Conservation (phyloP, 1,140 invertebrate genomes). For the Marisa cornuarietis region DNA sequence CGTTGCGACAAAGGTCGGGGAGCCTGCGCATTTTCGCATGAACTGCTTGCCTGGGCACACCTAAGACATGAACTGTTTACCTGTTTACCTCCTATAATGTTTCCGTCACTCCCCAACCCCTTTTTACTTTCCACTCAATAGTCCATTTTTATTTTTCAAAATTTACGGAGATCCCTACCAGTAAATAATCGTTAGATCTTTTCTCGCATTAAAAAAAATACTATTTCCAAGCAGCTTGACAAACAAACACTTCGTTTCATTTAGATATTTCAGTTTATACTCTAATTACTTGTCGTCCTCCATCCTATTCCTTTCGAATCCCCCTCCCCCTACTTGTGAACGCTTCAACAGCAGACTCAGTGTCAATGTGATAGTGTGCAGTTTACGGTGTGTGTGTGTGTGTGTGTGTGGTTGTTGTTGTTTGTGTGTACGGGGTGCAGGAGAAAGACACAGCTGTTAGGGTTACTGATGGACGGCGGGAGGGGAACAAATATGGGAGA, state of each 20-base stretch:
- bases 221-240: too few species aligned
- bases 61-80: too few species aligned
- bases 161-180: too few species aligned
- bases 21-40: not conserved
- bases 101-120: not conserved
- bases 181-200: too few species aligned
- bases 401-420: not conserved
- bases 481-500: not conserved
- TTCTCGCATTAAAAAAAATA: too few species aligned
- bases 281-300: too few species aligned
- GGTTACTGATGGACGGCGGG: not conserved
- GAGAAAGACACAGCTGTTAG: not conserved
- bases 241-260: too few species aligned
- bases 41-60: not conserved
- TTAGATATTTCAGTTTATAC: too few species aligned
- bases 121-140: not conserved
- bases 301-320: too few species aligned
- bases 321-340: too few species aligned
- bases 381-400: not conserved
- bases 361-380: not conserved
- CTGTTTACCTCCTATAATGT: not conserved
- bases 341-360: too few species aligned
- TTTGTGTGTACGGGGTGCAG: not conserved
- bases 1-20: slow-evolving; percentile 41
- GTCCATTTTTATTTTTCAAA: too few species aligned